Evolutionary conservation across 2,113 vertebrate species (phyloP), one percentile per base, ranked within the genome.

Genomic region (Prionailurus viverrinus): DNA sequence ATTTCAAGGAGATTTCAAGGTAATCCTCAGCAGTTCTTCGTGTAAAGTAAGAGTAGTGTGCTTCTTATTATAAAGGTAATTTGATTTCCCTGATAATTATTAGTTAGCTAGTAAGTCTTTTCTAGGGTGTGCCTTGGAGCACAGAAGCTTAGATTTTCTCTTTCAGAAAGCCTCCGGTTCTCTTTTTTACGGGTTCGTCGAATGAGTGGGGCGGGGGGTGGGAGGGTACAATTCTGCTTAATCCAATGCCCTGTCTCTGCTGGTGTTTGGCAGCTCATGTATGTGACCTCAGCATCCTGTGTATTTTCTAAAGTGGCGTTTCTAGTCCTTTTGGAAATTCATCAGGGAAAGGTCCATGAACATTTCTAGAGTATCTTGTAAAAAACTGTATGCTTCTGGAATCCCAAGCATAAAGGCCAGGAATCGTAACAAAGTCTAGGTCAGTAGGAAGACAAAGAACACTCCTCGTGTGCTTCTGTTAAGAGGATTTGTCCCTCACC

Each of bases 1-100:
- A 86, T 82, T 89, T 95, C 45, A 93, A 91, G 86, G 45, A 53
- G 79, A 90, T 87, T 95, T 96, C 82, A 89, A 96, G 93, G 45
- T 90, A 96, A 79, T 83, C 39, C 10, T 95, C 65, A 73, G 14
- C 80, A 90, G 53, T 82, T 89, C 53, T 95, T 45, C 36, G 7
- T 65, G 21, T 45, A 74, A 95, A 94, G 68, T 18, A 48, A 94
- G 48, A 90, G n/a, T 18, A 74, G 33, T 61, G 27, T 96, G 66
- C 45, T 68, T 96, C 79, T 41, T 83, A 94, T 48, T 76, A 23
- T 65, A 82, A 92, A 91, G n/a, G 61, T 76, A 74, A 87, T 89
- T 78, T 73, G 95, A 58, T 89, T 84, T 92, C 19, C 58, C 73
- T 91, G 86, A 73, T 69, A 91, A 71, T 90, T 90, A 79, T 71